Conservation (phyloP, 2,113 vertebrate species). For the Heterocephalus glaber region DNA sequence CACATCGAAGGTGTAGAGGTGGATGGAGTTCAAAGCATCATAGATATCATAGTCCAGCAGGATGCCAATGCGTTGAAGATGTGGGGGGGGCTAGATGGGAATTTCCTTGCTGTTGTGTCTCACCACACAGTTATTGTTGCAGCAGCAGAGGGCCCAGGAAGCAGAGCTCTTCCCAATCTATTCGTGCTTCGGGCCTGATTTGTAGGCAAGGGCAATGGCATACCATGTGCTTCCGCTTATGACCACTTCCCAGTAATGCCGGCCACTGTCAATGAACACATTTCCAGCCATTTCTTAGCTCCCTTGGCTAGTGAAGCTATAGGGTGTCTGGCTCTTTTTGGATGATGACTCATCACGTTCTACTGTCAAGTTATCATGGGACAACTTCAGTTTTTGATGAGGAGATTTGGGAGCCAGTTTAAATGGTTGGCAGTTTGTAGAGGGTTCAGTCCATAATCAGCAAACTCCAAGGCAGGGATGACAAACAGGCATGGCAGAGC, state of each 20-base stretch:
- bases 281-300: constrained; percentile 97
- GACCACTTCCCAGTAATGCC: constrained; percentile 98
- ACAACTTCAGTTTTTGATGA: constrained; percentile 95
- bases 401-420: constrained; percentile 98
- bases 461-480: too few relatives aligned
- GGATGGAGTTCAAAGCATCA: constrained; percentile 95
- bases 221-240: constrained; percentile 99
- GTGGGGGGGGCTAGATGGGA: constrained; percentile 93
- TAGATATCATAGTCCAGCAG: constrained; percentile 98
- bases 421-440: constrained; percentile 98
- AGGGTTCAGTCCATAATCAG: too few relatives aligned
- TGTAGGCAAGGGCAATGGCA: constrained; percentile 96
- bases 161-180: constrained; percentile 98
- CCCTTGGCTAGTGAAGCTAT: constrained; percentile 95
- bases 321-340: constrained; percentile 97
- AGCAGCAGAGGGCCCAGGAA: constrained; percentile 97
- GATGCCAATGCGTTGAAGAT: constrained; percentile 94
- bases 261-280: constrained; percentile 97
- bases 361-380: constrained; percentile 97
- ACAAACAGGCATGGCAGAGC: too few relatives aligned
- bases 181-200: constrained; percentile 96
- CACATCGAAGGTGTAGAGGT: constrained; percentile 96
- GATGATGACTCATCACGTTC: constrained; percentile 97
- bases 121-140: constrained; percentile 96
- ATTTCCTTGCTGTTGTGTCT: constrained; percentile 97